Evolutionary conservation across 2,113 vertebrate species (phyloP), one percentile per base, ranked within the genome.

Genomic region (Misgurnus mizolepis): DNA sequence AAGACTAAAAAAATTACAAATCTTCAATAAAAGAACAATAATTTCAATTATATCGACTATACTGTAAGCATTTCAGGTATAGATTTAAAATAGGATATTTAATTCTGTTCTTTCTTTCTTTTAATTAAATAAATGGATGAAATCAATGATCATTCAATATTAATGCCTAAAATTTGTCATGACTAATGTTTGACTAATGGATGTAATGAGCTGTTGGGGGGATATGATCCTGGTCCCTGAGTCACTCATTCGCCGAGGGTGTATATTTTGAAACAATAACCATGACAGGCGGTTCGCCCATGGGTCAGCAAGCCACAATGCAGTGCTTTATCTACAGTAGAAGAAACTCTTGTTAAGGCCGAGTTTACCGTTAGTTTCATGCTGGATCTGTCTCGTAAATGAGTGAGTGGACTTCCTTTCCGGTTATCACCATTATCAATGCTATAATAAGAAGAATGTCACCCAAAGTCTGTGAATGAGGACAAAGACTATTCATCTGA

Each of bases 181-280:
- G 91, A 92, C 87, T 89, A 87, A 91, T 85, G 86, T 90, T 89
- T 91, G 91, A 92, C 87, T 89, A 89, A 91, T 84, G 79, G 73
- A 66, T 75, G 73, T 76, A 66, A 18, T 14, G 69, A 82, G 86
- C 65, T 14, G 47, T 45, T 43, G 71, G 79, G 81, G 79, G 81
- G 69, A 76, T 85, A 7, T 67, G 50, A 67, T 71, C 50, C 53
- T 69, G 71, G 77, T 53, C 41, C 3, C 34, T 90, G 90, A 92
- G 65, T 92, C 92, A 90, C 85, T 34, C 72, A 67, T 69, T 70
- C 74, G 27, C 77, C 66, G 81, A 80, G 85, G 71, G 62, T 15
- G 60, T 75, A 72, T 81, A 65, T 68, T 78, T 83, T 83, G 64
- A 74, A 71, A 78, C 83, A 78, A 88, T 83, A 90, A 85, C 85